phyloP scores from a whole-genome alignment of 2,888 invertebrate genomes.

The Leucoma salicis region DNA sequence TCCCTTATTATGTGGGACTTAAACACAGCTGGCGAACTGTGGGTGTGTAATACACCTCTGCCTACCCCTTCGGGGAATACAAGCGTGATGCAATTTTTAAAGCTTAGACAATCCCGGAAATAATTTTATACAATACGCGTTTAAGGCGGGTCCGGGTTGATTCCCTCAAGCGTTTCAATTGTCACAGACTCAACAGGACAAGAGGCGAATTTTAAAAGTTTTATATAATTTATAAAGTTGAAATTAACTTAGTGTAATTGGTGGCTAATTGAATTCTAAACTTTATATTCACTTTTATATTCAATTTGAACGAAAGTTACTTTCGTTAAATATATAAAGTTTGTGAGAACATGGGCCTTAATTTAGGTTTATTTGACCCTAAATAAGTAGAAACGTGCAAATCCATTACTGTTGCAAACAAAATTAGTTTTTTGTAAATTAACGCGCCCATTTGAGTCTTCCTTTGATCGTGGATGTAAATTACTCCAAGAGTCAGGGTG shows the following conservation, averaged over 20 bases:
- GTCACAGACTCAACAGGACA: constrained; percentile 22
- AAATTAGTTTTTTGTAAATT: too few species aligned
- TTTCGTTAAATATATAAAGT: constrained; percentile 19
- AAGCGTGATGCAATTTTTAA: too few species aligned
- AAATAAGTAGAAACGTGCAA: too few species aligned
- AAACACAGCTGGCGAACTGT: too few species aligned
- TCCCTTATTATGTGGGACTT: too few species aligned
- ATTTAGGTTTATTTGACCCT: neutral
- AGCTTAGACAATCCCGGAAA: neutral
- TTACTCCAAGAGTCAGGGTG: too few species aligned
- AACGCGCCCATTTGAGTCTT: too few species aligned
- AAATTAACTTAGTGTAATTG: constrained; percentile 33
- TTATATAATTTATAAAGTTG: constrained; percentile 29
- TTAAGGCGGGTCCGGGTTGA: neutral
- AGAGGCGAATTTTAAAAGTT: constrained; percentile 28
- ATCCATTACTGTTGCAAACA: too few species aligned
- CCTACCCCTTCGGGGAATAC: too few species aligned
- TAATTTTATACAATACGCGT: neutral
- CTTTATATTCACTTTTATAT: constrained; percentile 30
- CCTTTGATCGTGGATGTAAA: too few species aligned
- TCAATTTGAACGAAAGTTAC: constrained; percentile 26
- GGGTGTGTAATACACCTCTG: too few species aligned
- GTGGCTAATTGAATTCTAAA: constrained; percentile 37
- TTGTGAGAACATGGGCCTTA: constrained; percentile 7
- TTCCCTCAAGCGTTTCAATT: constrained; percentile 8